A percentile compares a stretch with the other conserved stretches of the same genome.
These are phyloP conservation scores for Beroe forskalii DNA, from an alignment of 37 sponge, comb jelly and placozoan genomes.

Conservation along the genomic window DNA sequence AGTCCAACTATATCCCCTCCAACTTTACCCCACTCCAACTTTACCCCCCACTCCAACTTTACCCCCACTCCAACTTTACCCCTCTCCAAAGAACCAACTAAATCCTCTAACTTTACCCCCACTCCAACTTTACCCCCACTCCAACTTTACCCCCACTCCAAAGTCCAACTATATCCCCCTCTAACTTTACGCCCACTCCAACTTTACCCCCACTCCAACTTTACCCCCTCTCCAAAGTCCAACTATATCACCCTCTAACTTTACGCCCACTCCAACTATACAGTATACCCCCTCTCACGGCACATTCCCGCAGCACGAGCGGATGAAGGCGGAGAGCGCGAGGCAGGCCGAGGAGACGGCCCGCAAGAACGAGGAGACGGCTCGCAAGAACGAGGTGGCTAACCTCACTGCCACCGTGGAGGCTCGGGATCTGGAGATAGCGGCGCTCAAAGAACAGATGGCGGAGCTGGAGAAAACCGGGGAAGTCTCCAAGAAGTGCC, in stretches of 20 bases:
- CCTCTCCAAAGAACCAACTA: no score
- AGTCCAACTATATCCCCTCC: no score
- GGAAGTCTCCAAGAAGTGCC: background rate
- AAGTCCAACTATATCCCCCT: no score
- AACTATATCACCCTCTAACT: background rate
- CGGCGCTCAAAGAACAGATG: constrained; percentile 2
- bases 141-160: no score
- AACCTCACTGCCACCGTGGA: background rate
- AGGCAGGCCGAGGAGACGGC: constrained; percentile 26
- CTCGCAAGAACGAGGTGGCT: constrained; percentile 39
- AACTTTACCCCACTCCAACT: no score
- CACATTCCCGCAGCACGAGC: constrained; percentile 37
- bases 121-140: no score
- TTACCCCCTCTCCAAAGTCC: background rate
- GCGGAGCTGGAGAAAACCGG: background rate
- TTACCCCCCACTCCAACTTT: no score
- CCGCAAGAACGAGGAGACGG: background rate
- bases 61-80: no score
- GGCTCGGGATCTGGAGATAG: background rate
- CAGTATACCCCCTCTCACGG: background rate
- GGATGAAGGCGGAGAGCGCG: constrained; percentile 22
- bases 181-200: no score
- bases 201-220: background rate
- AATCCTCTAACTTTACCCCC: no score
- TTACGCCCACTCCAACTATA: background rate